A percentile compares a stretch with the other conserved stretches of the same genome.
Evolutionary conservation across 2,888 invertebrate genomes (phyloP).

Genomic region (Pharmacophagus antenor): DNA sequence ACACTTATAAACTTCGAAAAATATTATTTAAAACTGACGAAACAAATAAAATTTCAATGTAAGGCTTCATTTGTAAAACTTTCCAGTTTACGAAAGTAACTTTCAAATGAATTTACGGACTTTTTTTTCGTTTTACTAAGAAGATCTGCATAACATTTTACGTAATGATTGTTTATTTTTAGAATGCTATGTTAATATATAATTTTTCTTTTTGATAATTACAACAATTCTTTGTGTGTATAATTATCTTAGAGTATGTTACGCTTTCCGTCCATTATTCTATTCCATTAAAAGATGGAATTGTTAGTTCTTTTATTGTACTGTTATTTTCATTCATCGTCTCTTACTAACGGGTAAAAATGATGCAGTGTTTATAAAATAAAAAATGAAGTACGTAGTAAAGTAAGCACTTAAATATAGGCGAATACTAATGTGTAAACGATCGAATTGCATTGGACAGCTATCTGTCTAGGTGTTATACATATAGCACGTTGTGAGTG

Average conservation of each 20-base stretch:
- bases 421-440: neutral
- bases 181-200: neutral
- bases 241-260: neutral
- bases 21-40: neutral
- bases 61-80: slow-evolving; percentile 1
- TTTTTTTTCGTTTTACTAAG: slow-evolving; percentile 4
- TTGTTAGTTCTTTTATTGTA: too few species aligned
- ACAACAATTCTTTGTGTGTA: neutral
- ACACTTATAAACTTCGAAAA: neutral
- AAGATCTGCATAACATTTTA: neutral
- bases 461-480: neutral
- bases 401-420: too few species aligned
- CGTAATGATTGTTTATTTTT: neutral
- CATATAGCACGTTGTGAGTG: slow-evolving; percentile 11
- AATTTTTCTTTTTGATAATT: neutral
- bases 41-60: neutral
- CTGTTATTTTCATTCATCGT: too few species aligned
- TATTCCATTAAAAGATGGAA: too few species aligned
- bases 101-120: slow-evolving; percentile 14
- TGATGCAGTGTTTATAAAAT: too few species aligned
- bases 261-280: neutral
- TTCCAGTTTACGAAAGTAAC: slow-evolving; percentile 2
- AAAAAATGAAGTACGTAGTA: too few species aligned
- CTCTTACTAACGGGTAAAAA: too few species aligned
- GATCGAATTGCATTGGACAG: neutral